Conservation (phyloP, 2,888 invertebrate genomes). For the Hydropsyche betteni region DNA sequence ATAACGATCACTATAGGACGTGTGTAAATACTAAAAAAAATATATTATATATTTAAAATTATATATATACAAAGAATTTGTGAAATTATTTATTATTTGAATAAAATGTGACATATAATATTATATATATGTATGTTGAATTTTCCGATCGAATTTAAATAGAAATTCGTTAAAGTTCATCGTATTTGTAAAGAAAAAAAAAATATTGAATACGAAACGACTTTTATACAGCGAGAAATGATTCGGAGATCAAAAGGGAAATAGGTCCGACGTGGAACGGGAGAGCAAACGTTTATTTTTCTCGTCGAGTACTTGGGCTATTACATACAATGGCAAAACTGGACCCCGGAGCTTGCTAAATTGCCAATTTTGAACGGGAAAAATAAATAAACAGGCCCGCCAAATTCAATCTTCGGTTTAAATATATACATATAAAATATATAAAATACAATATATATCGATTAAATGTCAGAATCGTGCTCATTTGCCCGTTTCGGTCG, state of each 20-base stretch:
- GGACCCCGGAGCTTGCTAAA: not conserved
- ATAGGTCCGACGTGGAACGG: not conserved
- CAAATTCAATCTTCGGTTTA: not conserved
- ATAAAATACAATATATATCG: not conserved
- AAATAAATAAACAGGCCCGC: constrained; percentile 16
- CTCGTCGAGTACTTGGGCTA: constrained; percentile 21
- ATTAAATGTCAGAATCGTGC: not conserved
- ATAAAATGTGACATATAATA: too few species aligned
- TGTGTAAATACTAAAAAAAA: constrained; percentile 12
- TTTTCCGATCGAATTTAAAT: not conserved
- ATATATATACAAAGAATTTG: constrained; percentile 1
- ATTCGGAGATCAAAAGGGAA: constrained; percentile 19
- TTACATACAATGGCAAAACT: not conserved
- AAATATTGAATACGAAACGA: not conserved
- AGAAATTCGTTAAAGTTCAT: not conserved
- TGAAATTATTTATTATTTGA: not conserved
- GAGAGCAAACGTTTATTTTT: constrained; percentile 18
- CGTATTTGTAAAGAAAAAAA: not conserved
- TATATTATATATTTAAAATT: not conserved
- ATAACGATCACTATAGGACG: not conserved
- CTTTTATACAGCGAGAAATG: constrained; percentile 2
- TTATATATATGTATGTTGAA: not conserved
- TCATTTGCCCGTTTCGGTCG: constrained; percentile 2
- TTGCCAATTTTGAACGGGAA: constrained; percentile 23
- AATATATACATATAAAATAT: too few species aligned